These are phyloP conservation scores for Sardina pilchardus DNA, from an alignment of 2,113 vertebrate genomes.

Conservation along the genomic window DNA sequence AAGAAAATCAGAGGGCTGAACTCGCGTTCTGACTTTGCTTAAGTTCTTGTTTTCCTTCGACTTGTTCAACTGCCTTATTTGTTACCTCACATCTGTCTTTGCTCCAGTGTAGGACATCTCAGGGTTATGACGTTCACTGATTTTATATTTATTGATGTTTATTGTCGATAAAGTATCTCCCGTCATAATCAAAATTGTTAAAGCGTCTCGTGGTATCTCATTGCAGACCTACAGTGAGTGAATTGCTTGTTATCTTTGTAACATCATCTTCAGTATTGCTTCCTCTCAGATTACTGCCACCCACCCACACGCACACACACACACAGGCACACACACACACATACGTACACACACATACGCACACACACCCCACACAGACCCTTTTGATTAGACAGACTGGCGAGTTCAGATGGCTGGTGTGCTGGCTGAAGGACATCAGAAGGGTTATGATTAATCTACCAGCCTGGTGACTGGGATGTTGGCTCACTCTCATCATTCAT, in stretches of 20 bases:
- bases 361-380: too few species aligned
- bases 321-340: too few species aligned
- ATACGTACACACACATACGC: too few species aligned
- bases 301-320: too few species aligned
- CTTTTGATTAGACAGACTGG: neutral
- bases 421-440: neutral
- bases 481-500: conserved; percentile 17
- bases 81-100: neutral
- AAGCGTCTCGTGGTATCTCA: neutral
- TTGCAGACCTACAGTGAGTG: neutral
- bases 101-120: neutral
- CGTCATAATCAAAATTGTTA: neutral
- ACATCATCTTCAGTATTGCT: neutral
- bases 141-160: neutral
- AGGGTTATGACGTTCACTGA: neutral
- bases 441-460: neutral
- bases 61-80: neutral
- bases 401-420: neutral
- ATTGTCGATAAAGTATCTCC: neutral
- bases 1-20: neutral
- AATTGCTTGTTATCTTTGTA: neutral
- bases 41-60: neutral
- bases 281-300: neutral
- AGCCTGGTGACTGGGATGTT: neutral
- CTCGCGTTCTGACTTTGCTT: neutral